These are phyloP conservation scores for Apis laboriosa DNA, from an alignment of 1,140 invertebrate species.

Conservation along the genomic window DNA sequence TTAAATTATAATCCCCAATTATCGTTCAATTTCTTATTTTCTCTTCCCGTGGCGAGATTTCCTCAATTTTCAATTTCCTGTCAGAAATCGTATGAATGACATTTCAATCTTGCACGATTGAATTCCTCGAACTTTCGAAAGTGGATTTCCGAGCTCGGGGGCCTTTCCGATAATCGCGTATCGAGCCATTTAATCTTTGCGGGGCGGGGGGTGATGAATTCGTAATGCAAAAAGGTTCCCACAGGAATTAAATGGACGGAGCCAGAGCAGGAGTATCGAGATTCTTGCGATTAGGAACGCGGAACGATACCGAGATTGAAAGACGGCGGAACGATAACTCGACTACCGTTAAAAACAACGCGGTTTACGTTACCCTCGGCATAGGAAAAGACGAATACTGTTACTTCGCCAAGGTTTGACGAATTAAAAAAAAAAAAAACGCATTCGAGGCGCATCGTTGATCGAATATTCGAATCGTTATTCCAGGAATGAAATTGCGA, in stretches of 20 bases:
- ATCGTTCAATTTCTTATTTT: not conserved
- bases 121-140: not conserved
- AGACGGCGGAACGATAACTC: conserved; percentile 44
- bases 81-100: not conserved
- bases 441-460: not conserved
- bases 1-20: not conserved
- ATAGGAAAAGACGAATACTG: conserved; percentile 10
- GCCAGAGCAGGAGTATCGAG: conserved; percentile 19
- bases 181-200: conserved; percentile 14
- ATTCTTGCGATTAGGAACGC: conserved; percentile 49
- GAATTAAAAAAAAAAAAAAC: conserved; percentile 11
- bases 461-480: too few species aligned
- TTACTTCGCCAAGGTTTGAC: conserved; percentile 24
- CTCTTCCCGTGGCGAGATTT: not conserved
- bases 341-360: conserved; percentile 47
- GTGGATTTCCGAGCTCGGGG: not conserved
- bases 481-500: too few species aligned
- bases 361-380: conserved; percentile 1
- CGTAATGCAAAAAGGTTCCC: conserved; percentile 38
- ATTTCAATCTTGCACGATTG: conserved; percentile 22
- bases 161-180: conserved; percentile 15
- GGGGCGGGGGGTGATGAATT: conserved; percentile 5
- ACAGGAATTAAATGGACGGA: conserved; percentile 36
- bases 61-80: conserved; percentile 40
- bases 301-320: conserved; percentile 48